phyloP scores from a whole-genome alignment of 2,888 invertebrate genomes.

The Sinelater perroti region DNA sequence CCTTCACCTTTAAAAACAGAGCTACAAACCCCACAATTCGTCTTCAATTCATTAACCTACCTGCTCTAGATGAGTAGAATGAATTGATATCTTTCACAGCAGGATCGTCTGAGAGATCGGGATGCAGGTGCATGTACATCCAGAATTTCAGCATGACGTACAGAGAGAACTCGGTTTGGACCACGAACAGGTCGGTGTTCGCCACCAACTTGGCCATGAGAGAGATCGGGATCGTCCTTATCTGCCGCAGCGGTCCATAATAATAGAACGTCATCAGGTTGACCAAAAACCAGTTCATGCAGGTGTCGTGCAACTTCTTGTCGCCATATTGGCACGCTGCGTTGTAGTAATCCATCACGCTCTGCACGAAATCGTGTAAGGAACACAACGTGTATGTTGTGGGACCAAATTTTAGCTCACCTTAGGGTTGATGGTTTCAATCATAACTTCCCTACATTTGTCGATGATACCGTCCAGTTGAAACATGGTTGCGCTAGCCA shows the following conservation, averaged over 20 bases:
- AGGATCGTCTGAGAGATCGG: slow-evolving; percentile 44
- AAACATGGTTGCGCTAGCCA: slow-evolving; percentile 78
- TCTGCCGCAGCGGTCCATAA: slow-evolving; percentile 62
- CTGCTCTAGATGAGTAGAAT: slow-evolving; percentile 60
- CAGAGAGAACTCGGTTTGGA: slow-evolving; percentile 81
- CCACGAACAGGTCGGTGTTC: slow-evolving; percentile 73
- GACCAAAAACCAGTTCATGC: slow-evolving; percentile 74
- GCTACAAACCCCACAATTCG: not conserved
- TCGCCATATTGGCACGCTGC: slow-evolving; percentile 76
- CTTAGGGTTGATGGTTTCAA: slow-evolving; percentile 75
- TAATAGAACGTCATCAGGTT: slow-evolving; percentile 71
- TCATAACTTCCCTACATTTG: slow-evolving; percentile 77
- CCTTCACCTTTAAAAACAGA: slow-evolving; percentile 52
- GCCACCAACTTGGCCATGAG: slow-evolving; percentile 71
- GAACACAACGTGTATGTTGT: not conserved
- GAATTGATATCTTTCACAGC: slow-evolving; percentile 52
- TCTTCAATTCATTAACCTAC: too few relatives aligned
- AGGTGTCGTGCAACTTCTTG: slow-evolving; percentile 67
- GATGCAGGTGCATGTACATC: slow-evolving; percentile 68
- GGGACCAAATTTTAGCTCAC: slow-evolving; percentile 46
- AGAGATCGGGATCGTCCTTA: slow-evolving; percentile 71
- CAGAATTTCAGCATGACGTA: slow-evolving; percentile 77
- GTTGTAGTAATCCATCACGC: slow-evolving; percentile 73
- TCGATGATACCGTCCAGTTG: slow-evolving; percentile 77
- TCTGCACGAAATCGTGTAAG: slow-evolving; percentile 56